Evolutionary conservation across 1,140 invertebrate genomes (phyloP), one percentile per base, ranked within the genome.

Genomic region (Drosophila nannoptera): DNA sequence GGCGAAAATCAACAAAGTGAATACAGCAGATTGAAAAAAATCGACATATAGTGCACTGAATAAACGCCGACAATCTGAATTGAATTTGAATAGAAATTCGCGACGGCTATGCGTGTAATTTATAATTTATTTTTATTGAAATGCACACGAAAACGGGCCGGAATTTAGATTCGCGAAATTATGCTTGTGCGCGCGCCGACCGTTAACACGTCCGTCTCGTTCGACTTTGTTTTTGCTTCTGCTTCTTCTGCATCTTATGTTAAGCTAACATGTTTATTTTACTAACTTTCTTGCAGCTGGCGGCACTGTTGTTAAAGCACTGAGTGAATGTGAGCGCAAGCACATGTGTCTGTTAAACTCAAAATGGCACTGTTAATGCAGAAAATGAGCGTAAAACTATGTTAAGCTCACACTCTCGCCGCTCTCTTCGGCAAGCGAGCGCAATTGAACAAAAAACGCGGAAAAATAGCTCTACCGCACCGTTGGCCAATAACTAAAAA

Each of bases 171-270:
- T 69, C 48, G 52, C 68, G 62, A 65, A 69, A 38, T 43, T 55
- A 46, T 22, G 53, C 35, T 56, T 4, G 22, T 31, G 31, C 54
- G 54, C 48, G 50, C 48, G 50, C 50, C 55, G 49, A 70, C 54
- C 62, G 68, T 53, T 33, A 6, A 52, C 62, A 66, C 67, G 61
- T 42, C 68, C 68, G 68, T 36, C 49, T 54, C 54, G 68, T 70
- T 66, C 62, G 62, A 49, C 68, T 64, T 65, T 65, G 38, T 56
- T 69, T 58, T 58, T 65, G 61, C 67, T 54, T 69, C 67, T 69
- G 67, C 38, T 65, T 65, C 46, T 45, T 56, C 16, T 48, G 50
- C 43, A 12, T 46, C 66, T 49, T 50, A 48, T 68, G 65, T 62
- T 68, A 68, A 38, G 43, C n/a, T 35, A 64, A 33, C 58, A 68